Evolutionary conservation across 2,888 invertebrate genomes (phyloP).

Genomic region (Rhagophthalmus giganteus): DNA sequence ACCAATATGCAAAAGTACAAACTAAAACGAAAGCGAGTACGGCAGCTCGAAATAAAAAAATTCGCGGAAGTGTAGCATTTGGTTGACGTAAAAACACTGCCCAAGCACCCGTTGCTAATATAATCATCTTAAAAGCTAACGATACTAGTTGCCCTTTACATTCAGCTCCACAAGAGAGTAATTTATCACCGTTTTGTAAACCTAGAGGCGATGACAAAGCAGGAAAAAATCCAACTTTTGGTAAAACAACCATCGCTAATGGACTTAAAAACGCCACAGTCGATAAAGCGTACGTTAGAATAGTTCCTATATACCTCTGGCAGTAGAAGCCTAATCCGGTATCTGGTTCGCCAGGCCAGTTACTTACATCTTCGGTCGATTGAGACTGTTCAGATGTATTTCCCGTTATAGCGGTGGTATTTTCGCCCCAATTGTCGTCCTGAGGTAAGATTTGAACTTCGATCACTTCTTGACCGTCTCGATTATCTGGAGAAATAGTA

Average conservation of each 20-base stretch:
- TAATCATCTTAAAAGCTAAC: conserved; percentile 85
- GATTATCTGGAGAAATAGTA: conserved; percentile 76
- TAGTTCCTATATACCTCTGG: conserved; percentile 81
- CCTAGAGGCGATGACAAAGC: conserved; percentile 71
- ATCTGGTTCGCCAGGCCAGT: conserved; percentile 76
- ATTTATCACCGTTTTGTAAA: conserved; percentile 68
- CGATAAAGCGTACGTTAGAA: conserved; percentile 77
- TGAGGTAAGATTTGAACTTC: conserved; percentile 95
- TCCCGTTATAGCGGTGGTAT: conserved; percentile 94
- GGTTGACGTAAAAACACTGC: conserved; percentile 86
- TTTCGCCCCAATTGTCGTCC: conserved; percentile 99
- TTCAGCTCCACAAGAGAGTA: conserved; percentile 86
- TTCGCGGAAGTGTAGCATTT: conserved; percentile 85
- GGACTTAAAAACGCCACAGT: conserved; percentile 89
- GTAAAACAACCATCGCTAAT: conserved; percentile 91
- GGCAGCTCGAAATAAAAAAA: conserved; percentile 87
- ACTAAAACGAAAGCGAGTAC: conserved; percentile 87
- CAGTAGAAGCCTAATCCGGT: conserved; percentile 74
- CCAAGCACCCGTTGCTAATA: conserved; percentile 89
- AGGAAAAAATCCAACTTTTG: conserved; percentile 85
- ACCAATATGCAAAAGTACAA: conserved; percentile 95
- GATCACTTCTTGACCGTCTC: conserved; percentile 87
- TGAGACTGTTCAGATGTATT: conserved; percentile 95
- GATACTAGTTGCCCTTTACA: conserved; percentile 93
- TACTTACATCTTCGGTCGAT: conserved; percentile 87